Conservation (phyloP, 2,888 invertebrate species). For the Imbricaverruca yamaguchii region DNA sequence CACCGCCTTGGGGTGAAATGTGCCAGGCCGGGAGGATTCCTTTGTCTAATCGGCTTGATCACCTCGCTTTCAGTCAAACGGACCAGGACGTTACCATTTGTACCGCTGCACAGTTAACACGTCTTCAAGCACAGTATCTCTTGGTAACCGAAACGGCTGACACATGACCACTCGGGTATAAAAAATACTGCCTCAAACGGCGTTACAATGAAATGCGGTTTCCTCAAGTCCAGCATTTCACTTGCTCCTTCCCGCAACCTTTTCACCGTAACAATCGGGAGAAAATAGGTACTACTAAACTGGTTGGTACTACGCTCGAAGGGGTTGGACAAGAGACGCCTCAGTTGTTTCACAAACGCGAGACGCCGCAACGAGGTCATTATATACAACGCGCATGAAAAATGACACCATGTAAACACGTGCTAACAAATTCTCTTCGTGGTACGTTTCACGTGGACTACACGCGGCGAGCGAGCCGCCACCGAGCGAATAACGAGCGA, state of each 20-base stretch:
- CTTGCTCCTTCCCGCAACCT: not conserved
- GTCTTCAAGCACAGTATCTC: not conserved
- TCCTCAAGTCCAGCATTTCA: not conserved
- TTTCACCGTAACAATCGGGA: conserved; percentile 10
- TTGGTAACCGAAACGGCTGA: not conserved
- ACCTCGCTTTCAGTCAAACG: not conserved
- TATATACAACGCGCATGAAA: conserved; percentile 1
- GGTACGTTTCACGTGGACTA: not conserved
- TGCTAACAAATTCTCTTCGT: conserved; percentile 7
- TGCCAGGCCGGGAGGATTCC: not conserved
- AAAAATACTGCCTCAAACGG: conserved; percentile 21
- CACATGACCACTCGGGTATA: not conserved
- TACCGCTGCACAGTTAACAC: not conserved
- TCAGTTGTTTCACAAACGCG: not conserved
- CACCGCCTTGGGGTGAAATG: not conserved
- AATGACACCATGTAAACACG: conserved; percentile 16
- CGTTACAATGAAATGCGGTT: not conserved
- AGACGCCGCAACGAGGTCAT: not conserved
- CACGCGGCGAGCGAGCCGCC: not conserved
- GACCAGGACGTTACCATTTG: not conserved
- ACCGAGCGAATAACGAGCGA: not conserved
- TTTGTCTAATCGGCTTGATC: not conserved
- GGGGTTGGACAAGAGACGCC: not conserved
- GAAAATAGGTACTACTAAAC: conserved; percentile 13
- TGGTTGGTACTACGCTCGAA: not conserved